Evolutionary conservation across 2,888 invertebrate genomes (phyloP), one percentile per base, ranked within the genome.

Genomic region (Oegoconia quadripuncta): DNA sequence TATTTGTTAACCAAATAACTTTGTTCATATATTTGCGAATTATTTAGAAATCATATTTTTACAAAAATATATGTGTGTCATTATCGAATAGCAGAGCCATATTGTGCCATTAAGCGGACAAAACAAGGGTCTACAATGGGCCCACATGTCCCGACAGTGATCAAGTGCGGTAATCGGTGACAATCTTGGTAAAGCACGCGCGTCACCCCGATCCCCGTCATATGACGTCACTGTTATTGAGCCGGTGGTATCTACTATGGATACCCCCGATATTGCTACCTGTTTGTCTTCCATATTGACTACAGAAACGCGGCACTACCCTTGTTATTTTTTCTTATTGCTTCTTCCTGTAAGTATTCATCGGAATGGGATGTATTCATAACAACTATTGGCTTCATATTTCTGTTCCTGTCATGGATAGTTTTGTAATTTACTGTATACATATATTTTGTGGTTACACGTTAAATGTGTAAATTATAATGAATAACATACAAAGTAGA

Each of bases 281-380:
- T 75, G 74, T 76, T 74, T 79, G 70, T 77, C 68, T 79, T 69
- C 58, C 62, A 66, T 73, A 73, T 74, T 71, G 72, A 60, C 64
- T 62, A 64, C 20, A 43, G 46, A 7, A 20, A 13, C 11, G 48
- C 52, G 50, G 65, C 61, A 53, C 59, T 56, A 53, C 56, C 58
- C 53, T 64, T 61, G 57, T 57, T 59, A 62, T 66, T 65, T 69
- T 70, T 70, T 66, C 61, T 64, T 73, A 73, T 77, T 74, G 64
- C 64, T 52, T 46, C 50, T 62, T 57, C 61, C 52, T 39, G 59
- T 58, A 62, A 60, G 59, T 53, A 67, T 62, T 68, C 67, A 65
- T 65, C 61, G 64, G 52, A 60, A 60, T 52, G 58, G 53, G 54
- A 60, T 46, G 52, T 55, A 50, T 48, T 54, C 50, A 52, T 60